Conservation (phyloP, 2,888 invertebrate genomes). For the Silvanus unidentatus region DNA sequence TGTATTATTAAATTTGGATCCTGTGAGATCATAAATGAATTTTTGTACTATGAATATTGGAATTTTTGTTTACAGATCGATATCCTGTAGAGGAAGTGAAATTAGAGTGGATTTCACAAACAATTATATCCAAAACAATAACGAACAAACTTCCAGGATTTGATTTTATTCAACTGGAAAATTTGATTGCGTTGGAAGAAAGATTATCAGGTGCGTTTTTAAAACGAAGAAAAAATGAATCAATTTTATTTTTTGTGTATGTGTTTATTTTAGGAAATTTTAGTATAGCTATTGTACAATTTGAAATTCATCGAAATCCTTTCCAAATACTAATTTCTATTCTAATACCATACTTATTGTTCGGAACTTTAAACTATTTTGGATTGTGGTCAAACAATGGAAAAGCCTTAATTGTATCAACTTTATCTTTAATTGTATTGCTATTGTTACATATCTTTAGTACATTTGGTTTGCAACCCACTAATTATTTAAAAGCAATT, state of each 20-base stretch:
- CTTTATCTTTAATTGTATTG: slow-evolving; percentile 12
- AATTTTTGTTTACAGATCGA: slow-evolving; percentile 24
- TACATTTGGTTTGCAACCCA: slow-evolving; percentile 16
- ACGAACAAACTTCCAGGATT: too few species aligned
- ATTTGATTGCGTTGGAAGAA: too few species aligned
- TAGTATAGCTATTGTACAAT: slow-evolving; percentile 23
- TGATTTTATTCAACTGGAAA: too few species aligned
- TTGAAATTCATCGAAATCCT: slow-evolving; percentile 23
- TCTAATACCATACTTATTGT: slow-evolving; percentile 22
- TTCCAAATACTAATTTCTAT: slow-evolving; percentile 24
- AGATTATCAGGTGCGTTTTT: too few species aligned
- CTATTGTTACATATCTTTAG: slow-evolving; percentile 20
- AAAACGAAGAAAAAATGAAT: too few species aligned
- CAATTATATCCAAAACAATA: too few species aligned
- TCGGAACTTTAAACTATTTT: slow-evolving; percentile 25
- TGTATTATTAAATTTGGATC: slow-evolving; percentile 33
- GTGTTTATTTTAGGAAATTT: slow-evolving; percentile 28
- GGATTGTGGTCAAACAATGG: slow-evolving; percentile 20
- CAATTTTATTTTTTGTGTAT: too few species aligned
- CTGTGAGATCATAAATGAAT: slow-evolving; percentile 33
- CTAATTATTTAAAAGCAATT: slow-evolving; percentile 24
- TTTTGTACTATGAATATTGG: too few species aligned
- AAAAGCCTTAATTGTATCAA: slow-evolving; percentile 15
- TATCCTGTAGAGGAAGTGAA: slow-evolving; percentile 33
- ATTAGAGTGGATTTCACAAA: slow-evolving; percentile 30